A percentile compares a stretch with the other conserved stretches of the same genome.
phyloP scores from a whole-genome alignment of 2,888 invertebrate species.

The Capitulum mitella region DNA sequence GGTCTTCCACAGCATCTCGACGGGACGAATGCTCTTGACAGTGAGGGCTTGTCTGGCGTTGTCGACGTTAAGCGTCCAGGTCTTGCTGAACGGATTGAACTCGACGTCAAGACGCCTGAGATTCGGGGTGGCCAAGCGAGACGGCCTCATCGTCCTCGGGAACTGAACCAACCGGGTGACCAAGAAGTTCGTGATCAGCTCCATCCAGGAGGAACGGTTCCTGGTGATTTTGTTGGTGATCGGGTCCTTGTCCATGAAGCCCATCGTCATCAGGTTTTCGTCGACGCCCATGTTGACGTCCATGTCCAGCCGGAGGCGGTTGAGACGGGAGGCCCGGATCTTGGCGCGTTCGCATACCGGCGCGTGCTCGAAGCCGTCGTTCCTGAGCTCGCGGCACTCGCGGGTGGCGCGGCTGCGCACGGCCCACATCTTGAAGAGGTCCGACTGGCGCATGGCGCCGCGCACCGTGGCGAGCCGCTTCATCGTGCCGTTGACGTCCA shows the following conservation, averaged over 20 bases:
- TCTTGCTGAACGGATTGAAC: not conserved
- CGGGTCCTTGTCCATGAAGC: not conserved
- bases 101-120: not conserved
- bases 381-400: not conserved
- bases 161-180: not conserved
- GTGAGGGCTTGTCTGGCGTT: not conserved
- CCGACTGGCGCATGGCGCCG: not conserved
- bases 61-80: not conserved
- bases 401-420: not conserved
- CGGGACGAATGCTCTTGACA: not conserved
- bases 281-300: not conserved
- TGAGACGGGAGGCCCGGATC: not conserved
- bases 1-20: not conserved
- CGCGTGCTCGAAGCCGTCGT: not conserved
- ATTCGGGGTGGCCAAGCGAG: not conserved
- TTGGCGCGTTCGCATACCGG: not conserved
- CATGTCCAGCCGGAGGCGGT: not conserved
- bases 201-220: not conserved
- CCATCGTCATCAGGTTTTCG: not conserved
- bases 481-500: not conserved
- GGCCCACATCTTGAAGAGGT: not conserved
- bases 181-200: not conserved
- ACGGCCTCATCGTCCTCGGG: not conserved
- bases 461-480: not conserved
- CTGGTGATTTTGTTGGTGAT: not conserved